These are phyloP conservation scores for Hyphantria cunea DNA, from an alignment of 1,140 invertebrate genomes.

Conservation along the genomic window DNA sequence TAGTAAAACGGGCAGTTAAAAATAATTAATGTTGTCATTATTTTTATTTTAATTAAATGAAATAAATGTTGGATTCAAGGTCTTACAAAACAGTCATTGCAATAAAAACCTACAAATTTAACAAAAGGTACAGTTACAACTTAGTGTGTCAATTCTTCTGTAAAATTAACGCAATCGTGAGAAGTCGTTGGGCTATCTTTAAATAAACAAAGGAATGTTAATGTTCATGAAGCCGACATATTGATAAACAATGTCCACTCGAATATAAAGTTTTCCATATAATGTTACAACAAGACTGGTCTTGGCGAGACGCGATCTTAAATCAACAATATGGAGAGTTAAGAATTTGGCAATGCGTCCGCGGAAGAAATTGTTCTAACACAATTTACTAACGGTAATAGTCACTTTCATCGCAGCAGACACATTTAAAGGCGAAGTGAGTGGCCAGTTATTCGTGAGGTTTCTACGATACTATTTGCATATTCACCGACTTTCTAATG, in stretches of 20 bases:
- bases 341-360: conserved; percentile 52
- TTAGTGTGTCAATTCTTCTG: background rate
- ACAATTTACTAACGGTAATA: conserved; percentile 74
- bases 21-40: too few species aligned
- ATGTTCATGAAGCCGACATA: conserved; percentile 42
- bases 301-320: conserved; percentile 29
- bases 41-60: too few species aligned
- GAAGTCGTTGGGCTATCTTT: conserved; percentile 41
- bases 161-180: conserved; percentile 31
- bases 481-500: conserved; percentile 81
- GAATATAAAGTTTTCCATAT: conserved; percentile 41
- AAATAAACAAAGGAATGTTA: conserved; percentile 56
- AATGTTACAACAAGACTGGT: conserved; percentile 31
- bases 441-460: conserved; percentile 80
- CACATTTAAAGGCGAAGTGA: conserved; percentile 77
- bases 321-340: conserved; percentile 27
- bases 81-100: too few species aligned
- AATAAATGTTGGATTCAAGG: too few species aligned
- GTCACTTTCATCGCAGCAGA: conserved; percentile 79
- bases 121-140: too few species aligned
- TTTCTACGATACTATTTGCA: conserved; percentile 81
- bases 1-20: too few species aligned
- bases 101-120: too few species aligned
- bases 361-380: conserved; percentile 60
- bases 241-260: conserved; percentile 56